These are phyloP conservation scores for Chironomus tepperi DNA, from an alignment of 1,140 invertebrate genomes.

Conservation along the genomic window DNA sequence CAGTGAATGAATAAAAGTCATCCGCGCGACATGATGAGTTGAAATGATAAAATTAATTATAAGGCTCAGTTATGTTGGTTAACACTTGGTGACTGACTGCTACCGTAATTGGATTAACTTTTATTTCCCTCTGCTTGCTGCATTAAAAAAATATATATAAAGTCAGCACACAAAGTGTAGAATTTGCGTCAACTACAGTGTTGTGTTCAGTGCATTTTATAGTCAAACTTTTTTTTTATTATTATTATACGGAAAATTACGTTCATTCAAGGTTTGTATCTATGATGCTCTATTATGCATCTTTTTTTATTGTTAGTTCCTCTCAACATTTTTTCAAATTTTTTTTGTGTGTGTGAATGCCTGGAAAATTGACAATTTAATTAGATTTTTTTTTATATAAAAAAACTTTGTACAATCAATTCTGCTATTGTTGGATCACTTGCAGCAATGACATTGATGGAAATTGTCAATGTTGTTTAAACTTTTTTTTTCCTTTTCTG, in stretches of 20 bases:
- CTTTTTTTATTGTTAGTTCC: neutral
- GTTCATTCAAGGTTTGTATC: neutral
- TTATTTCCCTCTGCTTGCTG: neutral
- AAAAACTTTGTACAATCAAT: no score
- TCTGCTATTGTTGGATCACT: no score
- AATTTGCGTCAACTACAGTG: neutral
- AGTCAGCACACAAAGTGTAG: no score
- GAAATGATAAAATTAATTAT: slow-evolving; percentile 18
- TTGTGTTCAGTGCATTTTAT: neutral
- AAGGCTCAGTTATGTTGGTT: neutral
- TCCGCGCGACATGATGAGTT: neutral
- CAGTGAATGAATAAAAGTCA: neutral
- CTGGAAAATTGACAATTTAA: no score
- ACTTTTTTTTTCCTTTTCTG: neutral
- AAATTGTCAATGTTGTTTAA: neutral
- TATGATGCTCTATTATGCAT: neutral
- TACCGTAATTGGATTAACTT: neutral
- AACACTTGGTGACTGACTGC: neutral
- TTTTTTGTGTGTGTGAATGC: no score
- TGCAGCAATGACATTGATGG: no score
- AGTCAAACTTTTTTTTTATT: neutral
- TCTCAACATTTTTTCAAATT: no score
- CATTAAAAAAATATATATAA: no score
- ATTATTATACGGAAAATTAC: no score
- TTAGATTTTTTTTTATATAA: no score